Percentiles rank a stretch among this genome's conserved stretches.
Evolutionary conservation across 1,140 invertebrate species (phyloP).

Genomic region (Lepidurus couesii): DNA sequence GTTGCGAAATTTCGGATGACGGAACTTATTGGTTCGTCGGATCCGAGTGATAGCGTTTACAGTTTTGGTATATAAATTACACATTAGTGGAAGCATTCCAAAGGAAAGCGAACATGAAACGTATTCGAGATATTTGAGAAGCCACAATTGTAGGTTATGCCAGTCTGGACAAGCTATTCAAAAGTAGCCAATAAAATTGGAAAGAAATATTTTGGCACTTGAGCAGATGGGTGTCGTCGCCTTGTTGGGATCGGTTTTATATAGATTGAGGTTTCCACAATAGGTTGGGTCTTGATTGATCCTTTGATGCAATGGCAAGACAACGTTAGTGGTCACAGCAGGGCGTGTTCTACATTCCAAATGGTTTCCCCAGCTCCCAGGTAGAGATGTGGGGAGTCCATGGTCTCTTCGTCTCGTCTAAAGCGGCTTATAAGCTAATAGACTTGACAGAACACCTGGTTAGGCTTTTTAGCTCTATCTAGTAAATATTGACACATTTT

Average conservation of each 20-base stretch:
- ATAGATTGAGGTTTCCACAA: neutral
- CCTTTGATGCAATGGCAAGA: neutral
- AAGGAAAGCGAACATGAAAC: no score
- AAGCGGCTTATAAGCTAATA: constrained; percentile 10
- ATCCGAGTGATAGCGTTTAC: no score
- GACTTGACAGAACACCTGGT: neutral
- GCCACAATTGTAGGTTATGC: no score
- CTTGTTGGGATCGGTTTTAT: neutral
- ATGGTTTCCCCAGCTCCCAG: neutral
- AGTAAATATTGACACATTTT: neutral
- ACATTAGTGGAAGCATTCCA: no score
- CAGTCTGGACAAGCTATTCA: no score
- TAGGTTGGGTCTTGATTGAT: neutral
- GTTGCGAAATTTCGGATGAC: no score
- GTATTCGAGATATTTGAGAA: no score
- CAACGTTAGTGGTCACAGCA: neutral
- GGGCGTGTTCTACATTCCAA: neutral
- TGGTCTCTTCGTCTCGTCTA: neutral
- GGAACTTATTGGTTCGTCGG: no score
- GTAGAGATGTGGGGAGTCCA: neutral
- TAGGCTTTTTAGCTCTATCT: neutral
- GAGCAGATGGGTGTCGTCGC: neutral
- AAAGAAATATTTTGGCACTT: neutral
- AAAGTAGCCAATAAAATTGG: neutral
- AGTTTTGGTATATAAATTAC: no score